Evolutionary conservation across 2,113 vertebrate species (phyloP), one percentile per base, ranked within the genome.

Genomic region (Anarhynchus alexandrinus): DNA sequence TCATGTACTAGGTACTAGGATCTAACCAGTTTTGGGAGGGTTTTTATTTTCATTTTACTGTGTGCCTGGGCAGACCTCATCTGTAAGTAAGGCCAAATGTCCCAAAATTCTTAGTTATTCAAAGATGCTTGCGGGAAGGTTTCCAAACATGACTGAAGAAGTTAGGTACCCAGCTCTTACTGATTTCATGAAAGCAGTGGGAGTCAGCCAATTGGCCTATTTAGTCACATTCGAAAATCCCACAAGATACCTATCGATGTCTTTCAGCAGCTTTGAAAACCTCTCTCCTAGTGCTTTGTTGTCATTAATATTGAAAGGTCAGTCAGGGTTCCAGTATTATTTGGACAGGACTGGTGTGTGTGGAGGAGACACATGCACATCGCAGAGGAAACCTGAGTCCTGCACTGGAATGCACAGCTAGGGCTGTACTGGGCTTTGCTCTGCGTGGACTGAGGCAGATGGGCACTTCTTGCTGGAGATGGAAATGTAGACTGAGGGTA

Each of bases 241-340:
- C 67, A 52, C 6, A 30, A 92, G 79, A 70, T 90, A 47, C 22
- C 40, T 70, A 88, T 93, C 93, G 70, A 0, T 61, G 18, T 64
- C 36, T 89, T 95, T 82, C 61, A 87, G 54, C 89, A 91, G 65
- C 65, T 86, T 80, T 73, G 74, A 93, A 92, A 95, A 90, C 27
- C 32, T 88, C 54, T 87, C 57, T 89, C 45, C 51, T 61, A 87
- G 74, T 73, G 87, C 87, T 95, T 94, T 90, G 82, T 80, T 96
- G 82, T 97, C 93, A 93, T 76, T 88, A 85, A 64, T 90, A 64
- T 58, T 94, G 94, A 96, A 96, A 97, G 91, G 94, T 96, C 95
- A 95, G 81, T 82, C 67, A 32, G 71, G 94, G 93, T 93, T 94
- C 51, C 87, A 83, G 84, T 90, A 54, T 91, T 94, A 80, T 93